Evolutionary conservation across 2,888 invertebrate genomes (phyloP).

Genomic region (Chrysodeixis includens): DNA sequence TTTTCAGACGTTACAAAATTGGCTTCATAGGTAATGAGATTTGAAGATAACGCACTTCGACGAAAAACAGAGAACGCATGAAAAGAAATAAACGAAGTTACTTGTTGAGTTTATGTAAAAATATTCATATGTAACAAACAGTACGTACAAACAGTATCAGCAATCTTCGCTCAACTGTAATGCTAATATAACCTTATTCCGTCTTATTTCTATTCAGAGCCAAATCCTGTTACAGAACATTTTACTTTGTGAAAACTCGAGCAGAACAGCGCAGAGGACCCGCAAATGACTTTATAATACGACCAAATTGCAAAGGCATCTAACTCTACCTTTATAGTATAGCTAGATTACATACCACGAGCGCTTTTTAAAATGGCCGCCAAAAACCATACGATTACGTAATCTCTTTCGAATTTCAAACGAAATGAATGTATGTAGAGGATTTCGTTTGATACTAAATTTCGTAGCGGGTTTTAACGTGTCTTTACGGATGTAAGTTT

Average conservation of each 20-base stretch:
- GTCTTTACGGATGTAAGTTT: constrained; percentile 16
- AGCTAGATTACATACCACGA: constrained; percentile 33
- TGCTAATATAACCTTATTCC: constrained; percentile 62
- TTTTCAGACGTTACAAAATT: neutral
- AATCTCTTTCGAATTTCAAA: constrained; percentile 43
- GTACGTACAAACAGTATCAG: constrained; percentile 27
- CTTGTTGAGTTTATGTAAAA: constrained; percentile 43
- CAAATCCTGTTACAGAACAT: constrained; percentile 65
- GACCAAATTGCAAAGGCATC: constrained; percentile 69
- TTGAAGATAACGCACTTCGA: constrained; percentile 3
- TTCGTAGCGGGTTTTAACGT: constrained; percentile 21
- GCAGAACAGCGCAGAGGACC: constrained; percentile 42
- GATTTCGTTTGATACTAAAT: constrained; percentile 43
- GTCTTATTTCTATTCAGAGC: constrained; percentile 65
- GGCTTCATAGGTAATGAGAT: neutral
- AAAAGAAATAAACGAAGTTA: constrained; percentile 14
- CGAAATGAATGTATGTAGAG: constrained; percentile 40
- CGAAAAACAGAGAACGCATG: constrained; percentile 1
- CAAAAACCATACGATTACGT: constrained; percentile 48
- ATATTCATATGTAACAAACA: constrained; percentile 50
- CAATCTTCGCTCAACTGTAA: constrained; percentile 51
- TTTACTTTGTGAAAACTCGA: constrained; percentile 66
- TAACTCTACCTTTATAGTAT: constrained; percentile 36
- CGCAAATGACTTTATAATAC: constrained; percentile 77
- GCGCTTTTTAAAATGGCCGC: constrained; percentile 48